phyloP scores from a whole-genome alignment of 2,113 vertebrate species.

The Tyto alba region DNA sequence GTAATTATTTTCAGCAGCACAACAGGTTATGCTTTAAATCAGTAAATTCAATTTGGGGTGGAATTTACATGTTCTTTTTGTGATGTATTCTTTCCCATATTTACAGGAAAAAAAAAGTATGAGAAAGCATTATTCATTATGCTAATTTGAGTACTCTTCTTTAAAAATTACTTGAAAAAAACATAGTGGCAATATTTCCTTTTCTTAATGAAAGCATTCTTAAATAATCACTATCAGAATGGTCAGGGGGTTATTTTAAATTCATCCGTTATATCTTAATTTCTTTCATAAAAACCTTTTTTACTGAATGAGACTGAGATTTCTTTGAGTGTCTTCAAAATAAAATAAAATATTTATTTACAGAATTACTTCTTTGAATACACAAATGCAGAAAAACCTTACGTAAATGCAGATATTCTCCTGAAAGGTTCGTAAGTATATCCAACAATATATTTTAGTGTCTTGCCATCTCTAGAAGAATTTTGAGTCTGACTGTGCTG shows the following conservation, averaged over 20 bases:
- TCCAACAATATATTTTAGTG: background rate
- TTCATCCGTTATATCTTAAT: background rate
- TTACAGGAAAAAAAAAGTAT: background rate
- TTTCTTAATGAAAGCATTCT: background rate
- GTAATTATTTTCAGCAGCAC: background rate
- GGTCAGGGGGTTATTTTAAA: background rate
- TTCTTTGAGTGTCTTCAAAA: background rate
- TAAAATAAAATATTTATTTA: background rate
- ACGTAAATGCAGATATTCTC: background rate
- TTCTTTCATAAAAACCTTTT: background rate
- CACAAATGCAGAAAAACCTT: background rate
- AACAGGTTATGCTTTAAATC: background rate
- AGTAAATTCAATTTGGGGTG: background rate
- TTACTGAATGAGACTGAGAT: background rate
- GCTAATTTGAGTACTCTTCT: background rate
- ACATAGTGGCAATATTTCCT: background rate
- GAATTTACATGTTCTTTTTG: background rate
- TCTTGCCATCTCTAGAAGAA: background rate
- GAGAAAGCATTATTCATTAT: background rate
- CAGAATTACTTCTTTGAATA: background rate
- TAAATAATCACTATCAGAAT: background rate
- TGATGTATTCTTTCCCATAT: background rate
- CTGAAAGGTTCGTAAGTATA: background rate
- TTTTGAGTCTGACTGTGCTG: background rate
- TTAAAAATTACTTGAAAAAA: background rate